Evolutionary conservation across 2,113 vertebrate genomes (phyloP).

Genomic region (Camarhynchus parvulus): DNA sequence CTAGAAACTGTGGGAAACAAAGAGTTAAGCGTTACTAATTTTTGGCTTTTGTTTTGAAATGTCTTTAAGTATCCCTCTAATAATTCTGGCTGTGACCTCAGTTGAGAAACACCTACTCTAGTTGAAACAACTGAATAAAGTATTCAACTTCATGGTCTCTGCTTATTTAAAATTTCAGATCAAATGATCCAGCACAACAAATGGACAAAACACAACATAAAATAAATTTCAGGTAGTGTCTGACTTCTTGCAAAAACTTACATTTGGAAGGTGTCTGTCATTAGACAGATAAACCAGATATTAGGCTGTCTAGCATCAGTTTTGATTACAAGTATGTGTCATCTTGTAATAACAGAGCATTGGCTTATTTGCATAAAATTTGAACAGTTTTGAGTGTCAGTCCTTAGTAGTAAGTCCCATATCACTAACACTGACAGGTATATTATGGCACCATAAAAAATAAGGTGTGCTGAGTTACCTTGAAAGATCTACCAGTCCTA

Average conservation of each 20-base stretch:
- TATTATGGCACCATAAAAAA: not conserved
- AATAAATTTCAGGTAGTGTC: not conserved
- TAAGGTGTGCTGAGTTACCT: not conserved
- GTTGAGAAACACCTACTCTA: not conserved
- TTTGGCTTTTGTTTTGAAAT: not conserved
- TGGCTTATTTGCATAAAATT: not conserved
- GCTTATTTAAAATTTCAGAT: not conserved
- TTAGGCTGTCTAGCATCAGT: not conserved
- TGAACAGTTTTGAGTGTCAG: not conserved
- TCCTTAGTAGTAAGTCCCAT: not conserved
- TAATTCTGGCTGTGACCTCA: not conserved
- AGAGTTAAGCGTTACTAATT: not conserved
- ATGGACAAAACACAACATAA: not conserved
- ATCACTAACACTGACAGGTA: not conserved
- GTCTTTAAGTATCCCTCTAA: fast-evolving
- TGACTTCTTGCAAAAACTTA: not conserved
- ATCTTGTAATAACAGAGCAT: not conserved
- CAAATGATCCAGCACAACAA: not conserved
- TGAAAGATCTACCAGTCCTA: not conserved
- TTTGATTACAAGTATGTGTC: not conserved
- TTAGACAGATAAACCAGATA: not conserved
- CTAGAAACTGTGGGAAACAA: not conserved
- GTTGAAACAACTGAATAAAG: not conserved
- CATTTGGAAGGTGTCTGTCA: not conserved
- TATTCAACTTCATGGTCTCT: not conserved